Percentiles rank a stretch among this genome's conserved stretches.
Evolutionary conservation across 2,797 vertebrate genomes (phyloP).

Genomic region (Crypturellus tataupa): DNA sequence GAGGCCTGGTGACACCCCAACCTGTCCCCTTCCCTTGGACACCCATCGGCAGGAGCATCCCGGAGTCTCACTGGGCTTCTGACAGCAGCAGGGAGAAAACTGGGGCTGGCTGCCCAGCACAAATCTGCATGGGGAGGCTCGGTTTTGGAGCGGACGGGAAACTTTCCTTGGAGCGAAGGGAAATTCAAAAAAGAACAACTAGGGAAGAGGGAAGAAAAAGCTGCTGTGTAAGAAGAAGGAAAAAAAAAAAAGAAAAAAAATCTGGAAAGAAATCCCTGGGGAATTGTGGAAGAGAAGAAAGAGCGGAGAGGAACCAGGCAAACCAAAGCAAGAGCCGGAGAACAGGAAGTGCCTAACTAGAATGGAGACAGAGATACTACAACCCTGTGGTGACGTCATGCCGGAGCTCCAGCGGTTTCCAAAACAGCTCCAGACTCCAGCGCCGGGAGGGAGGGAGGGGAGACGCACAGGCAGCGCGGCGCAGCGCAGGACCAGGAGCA

Average conservation of each 20-base stretch:
- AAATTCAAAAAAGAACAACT: neutral
- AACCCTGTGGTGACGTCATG: slow-evolving; percentile 47
- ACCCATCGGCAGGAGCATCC: neutral
- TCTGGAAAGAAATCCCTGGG: slow-evolving; percentile 14
- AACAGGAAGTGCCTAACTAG: slow-evolving; percentile 78
- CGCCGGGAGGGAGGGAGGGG: neutral
- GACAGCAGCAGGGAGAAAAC: neutral
- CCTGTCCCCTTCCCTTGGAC: neutral
- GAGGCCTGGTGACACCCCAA: neutral
- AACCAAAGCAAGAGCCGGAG: slow-evolving; percentile 58
- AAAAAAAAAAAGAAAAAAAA: neutral
- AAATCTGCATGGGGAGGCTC: neutral
- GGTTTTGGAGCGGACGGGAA: neutral
- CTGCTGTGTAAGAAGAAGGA: neutral
- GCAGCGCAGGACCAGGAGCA: slow-evolving; percentile 46
- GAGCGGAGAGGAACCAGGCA: slow-evolving; percentile 18
- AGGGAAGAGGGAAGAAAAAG: neutral
- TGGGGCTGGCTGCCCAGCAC: neutral
- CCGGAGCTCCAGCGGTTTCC: slow-evolving; percentile 56
- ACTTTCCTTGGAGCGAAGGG: neutral
- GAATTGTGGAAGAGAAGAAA: slow-evolving; percentile 64
- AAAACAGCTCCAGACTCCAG: slow-evolving; percentile 69
- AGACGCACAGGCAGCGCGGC: neutral
- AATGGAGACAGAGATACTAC: slow-evolving; percentile 79
- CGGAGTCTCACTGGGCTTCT: neutral